Evolutionary conservation across 2,113 vertebrate genomes (phyloP), one percentile per base, ranked within the genome.

Genomic region (Paraplagusia blochii): DNA sequence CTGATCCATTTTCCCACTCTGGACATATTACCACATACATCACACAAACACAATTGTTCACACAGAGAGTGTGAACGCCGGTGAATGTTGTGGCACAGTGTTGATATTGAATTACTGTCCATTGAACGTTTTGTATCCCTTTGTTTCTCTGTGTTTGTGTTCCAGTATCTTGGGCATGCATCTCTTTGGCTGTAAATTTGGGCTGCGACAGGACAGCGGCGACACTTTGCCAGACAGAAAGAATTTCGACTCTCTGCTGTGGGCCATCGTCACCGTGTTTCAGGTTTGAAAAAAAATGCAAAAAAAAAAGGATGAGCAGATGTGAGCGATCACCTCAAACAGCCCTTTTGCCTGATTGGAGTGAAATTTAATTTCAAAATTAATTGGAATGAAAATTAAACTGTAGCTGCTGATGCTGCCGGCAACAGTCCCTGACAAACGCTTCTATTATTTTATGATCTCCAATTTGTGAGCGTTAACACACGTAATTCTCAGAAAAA

Each of bases 181-280:
- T 80, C 92, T 99, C 11, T 99, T 98, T 12, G 96, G 85, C 62
- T 88, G 97, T 78, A 99, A 98, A 76, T 99, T 99, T 73, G 95
- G 95, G 64, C 80, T 98, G 79, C 93, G 90, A 54, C 93, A 94
- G 1, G 95, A 98, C 65, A 91, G 89, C 0, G 97, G 96, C 50
- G 97, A 98, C 85, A 99, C 96, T 0, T 82, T 99, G 63, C 95
- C 95, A 0, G 97, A 99, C 82, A 88, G 97, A 57, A 99, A 99
- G 85, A 99, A 99, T 72, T 99, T 99, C 33, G 97, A 99, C 80
- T 95, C 97, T 5, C 85, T 99, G 34, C 92, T 99, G 3, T 99
- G 97, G 97, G 97, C 97, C 48, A 99, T 94, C 1, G 97, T 99
- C 82, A 99, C 97, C 0, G 97, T 99, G 35, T 99, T 99, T 80